Conservation (phyloP, 2,113 vertebrate species). For the Corythoichthys intestinalis region DNA sequence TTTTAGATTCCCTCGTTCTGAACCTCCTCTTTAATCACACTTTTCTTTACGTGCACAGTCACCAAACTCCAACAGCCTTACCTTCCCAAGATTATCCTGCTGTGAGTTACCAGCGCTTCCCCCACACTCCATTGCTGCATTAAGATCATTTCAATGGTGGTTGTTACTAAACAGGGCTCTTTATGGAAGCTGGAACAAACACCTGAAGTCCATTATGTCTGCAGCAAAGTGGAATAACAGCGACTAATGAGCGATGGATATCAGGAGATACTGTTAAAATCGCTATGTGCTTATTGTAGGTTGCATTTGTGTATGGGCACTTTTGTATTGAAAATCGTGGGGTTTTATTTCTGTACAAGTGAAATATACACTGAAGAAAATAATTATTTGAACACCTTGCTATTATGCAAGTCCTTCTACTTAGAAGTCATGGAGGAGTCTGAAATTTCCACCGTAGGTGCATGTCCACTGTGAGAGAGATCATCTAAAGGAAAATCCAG, state of each 20-base stretch:
- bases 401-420: too few species aligned
- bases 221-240: conserved; percentile 66
- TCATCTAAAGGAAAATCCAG: too few species aligned
- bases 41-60: conserved; percentile 28
- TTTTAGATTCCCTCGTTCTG: conserved; percentile 47
- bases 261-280: conserved; percentile 56
- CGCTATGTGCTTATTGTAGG: conserved; percentile 8
- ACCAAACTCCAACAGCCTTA: not conserved
- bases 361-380: not conserved
- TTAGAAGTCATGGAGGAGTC: too few species aligned
- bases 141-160: conserved; percentile 67
- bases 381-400: too few species aligned
- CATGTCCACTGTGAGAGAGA: too few species aligned
- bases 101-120: conserved; percentile 64
- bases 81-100: not conserved
- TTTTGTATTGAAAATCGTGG: not conserved
- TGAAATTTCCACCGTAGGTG: too few species aligned
- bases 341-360: not conserved
- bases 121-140: conserved; percentile 62
- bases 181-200: conserved; percentile 59
- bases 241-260: conserved; percentile 72
- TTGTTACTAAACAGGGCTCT: conserved; percentile 68
- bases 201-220: conserved; percentile 67
- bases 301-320: not conserved
- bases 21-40: conserved; percentile 29